These are phyloP conservation scores for Poeciliopsis prolifica DNA, from an alignment of 2,113 vertebrate species.

Conservation along the genomic window DNA sequence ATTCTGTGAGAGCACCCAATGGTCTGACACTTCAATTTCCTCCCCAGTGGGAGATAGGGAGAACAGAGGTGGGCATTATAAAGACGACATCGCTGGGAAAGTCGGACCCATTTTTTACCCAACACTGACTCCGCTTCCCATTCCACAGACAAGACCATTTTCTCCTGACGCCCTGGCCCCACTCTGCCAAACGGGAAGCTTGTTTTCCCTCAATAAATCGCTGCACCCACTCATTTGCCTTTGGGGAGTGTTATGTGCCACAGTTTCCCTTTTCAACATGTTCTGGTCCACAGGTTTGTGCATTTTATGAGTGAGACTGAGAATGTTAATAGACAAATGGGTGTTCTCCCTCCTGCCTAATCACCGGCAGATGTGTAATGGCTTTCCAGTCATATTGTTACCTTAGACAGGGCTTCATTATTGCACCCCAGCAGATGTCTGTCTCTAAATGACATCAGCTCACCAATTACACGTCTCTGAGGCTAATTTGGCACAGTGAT, in stretches of 20 bases:
- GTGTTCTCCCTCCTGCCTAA: constrained; percentile 50
- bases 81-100: constrained; percentile 57
- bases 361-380: constrained; percentile 69
- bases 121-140: constrained; percentile 36
- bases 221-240: constrained; percentile 46
- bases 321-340: constrained; percentile 44
- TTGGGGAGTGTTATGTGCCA: constrained; percentile 33
- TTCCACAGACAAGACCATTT: constrained; percentile 63
- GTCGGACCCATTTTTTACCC: constrained; percentile 59
- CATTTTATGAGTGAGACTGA: constrained; percentile 39
- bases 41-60: constrained; percentile 69
- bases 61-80: constrained; percentile 72
- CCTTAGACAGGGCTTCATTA: constrained; percentile 71
- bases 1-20: constrained; percentile 57
- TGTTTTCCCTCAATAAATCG: constrained; percentile 63
- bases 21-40: constrained; percentile 79
- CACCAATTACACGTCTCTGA: constrained; percentile 72
- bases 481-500: constrained; percentile 68
- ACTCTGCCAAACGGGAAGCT: constrained; percentile 58
- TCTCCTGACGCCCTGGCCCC: constrained; percentile 43
- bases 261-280: constrained; percentile 36
- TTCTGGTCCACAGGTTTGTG: constrained; percentile 43
- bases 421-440: constrained; percentile 68
- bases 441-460: constrained; percentile 73
- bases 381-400: constrained; percentile 70